Base-by-base conservation (phyloP, 2,797 vertebrate species). In the Gymnothorax javanicus region DNA sequence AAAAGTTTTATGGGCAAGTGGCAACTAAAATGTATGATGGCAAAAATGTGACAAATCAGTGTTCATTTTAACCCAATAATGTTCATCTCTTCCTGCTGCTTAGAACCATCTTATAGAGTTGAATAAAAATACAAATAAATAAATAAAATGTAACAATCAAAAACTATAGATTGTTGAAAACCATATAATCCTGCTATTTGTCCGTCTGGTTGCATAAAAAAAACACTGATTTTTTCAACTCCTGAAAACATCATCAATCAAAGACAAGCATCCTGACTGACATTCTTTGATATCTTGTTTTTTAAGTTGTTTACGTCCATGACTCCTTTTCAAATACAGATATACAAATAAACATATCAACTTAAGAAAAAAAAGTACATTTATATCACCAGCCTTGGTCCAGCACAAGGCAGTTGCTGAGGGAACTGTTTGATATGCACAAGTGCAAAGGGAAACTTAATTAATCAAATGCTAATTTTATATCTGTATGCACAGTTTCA, bases 391-490 rank as follows among this genome's bases (percentile, higher is more conserved):
- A 81, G 77, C 11, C 50, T 8, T 52, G 52, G 50, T 81, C 52
- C 8, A 9, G 5, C 52, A 56, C 50, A 13, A 81, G 73, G 77
- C 50, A 81, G 17, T 56, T 12, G 52, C 52, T 23, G 56, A n/a
- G 52, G 67, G 27, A 81, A 86, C 13, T 33, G 88, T 86, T 88
- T 88, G 85, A 88, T 86, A 88, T 85, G 85, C 86, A 57, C 73
- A 60, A 85, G 85, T 85, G 84, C 85, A 86, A 84, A 81, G 75
- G 67, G 75, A 81, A 88, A 86, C 60, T 83, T 87, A 62, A 83
- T 85, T 89, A 89, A 84, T 57, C 83, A 85, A 82, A 89, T 83
- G 88, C 77, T 85, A 83, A 89, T 89, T 60, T 62, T 12, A 85
- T 83, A 87, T 87, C 79, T 82, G 77, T 73, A 89, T 87, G 86